Percentiles rank a stretch among this genome's conserved stretches.
Conservation (phyloP, 2,888 invertebrate species). For the Catocala nupta region DNA sequence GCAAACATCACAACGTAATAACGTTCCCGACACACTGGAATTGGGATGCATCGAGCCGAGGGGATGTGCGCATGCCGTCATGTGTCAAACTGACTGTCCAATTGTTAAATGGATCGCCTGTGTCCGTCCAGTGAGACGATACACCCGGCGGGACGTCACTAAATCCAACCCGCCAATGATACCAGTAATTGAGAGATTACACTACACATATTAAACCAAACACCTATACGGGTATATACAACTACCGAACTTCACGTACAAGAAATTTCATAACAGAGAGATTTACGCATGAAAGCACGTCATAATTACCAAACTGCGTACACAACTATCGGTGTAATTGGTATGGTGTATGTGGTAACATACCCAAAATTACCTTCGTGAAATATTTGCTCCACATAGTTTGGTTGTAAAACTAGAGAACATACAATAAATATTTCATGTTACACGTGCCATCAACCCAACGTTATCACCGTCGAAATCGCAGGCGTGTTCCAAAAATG, state of each 20-base stretch:
- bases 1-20: conserved; percentile 27
- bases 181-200: conserved; percentile 59
- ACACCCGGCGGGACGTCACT: conserved; percentile 62
- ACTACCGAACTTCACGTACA: conserved; percentile 2
- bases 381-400: conserved; percentile 33
- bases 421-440: conserved; percentile 38
- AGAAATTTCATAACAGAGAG: conserved; percentile 35
- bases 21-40: conserved; percentile 34
- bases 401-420: conserved; percentile 28
- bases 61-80: conserved; percentile 59
- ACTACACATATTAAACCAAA: not conserved
- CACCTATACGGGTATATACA: not conserved
- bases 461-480: conserved; percentile 38
- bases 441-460: conserved; percentile 37
- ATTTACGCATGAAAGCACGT: conserved; percentile 37
- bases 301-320: conserved; percentile 35
- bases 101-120: conserved; percentile 70
- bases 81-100: conserved; percentile 71
- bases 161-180: conserved; percentile 59
- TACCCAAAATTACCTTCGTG: conserved; percentile 21
- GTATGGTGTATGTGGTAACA: conserved; percentile 21
- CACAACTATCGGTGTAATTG: conserved; percentile 30
- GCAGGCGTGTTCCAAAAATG: conserved; percentile 44
- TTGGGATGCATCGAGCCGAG: conserved; percentile 47
- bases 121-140: conserved; percentile 61